Conservation (phyloP, 92 coral and sea anemone genomes). For the Porites divaricata region DNA sequence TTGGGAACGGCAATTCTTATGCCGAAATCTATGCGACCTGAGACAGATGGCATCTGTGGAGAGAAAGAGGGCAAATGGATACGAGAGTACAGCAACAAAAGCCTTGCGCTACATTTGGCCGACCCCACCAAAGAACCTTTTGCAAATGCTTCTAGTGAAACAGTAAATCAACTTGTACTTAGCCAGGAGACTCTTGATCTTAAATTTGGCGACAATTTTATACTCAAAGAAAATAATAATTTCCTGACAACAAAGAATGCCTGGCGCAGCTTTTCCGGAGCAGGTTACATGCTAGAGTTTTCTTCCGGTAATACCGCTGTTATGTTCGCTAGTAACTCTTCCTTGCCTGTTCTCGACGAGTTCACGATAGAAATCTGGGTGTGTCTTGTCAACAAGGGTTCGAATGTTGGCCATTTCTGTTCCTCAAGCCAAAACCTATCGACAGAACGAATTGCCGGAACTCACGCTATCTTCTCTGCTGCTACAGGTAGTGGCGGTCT, state of each 20-base stretch:
- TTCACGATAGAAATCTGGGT: constrained; percentile 93
- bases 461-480: constrained; percentile 64
- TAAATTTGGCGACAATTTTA: constrained; percentile 39
- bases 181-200: constrained; percentile 74
- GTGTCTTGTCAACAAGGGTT: constrained; percentile 67
- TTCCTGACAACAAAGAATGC: constrained; percentile 68
- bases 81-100: constrained; percentile 25
- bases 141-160: constrained; percentile 17
- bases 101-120: neutral
- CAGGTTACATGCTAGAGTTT: constrained; percentile 86
- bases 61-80: constrained; percentile 72
- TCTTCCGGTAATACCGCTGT: constrained; percentile 60
- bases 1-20: constrained; percentile 84
- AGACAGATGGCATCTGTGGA: constrained; percentile 90
- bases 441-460: constrained; percentile 9
- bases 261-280: constrained; percentile 76
- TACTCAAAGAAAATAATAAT: constrained; percentile 39
- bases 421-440: constrained; percentile 26
- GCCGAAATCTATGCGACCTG: constrained; percentile 42
- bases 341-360: constrained; percentile 76
- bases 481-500: constrained; percentile 54
- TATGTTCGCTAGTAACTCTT: constrained; percentile 53
- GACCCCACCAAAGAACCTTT: constrained; percentile 9
- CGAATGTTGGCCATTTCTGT: constrained; percentile 44
- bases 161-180: constrained; percentile 23